Evolutionary conservation across 2,113 vertebrate genomes (phyloP).

Genomic region (Oreochromis spilurus): DNA sequence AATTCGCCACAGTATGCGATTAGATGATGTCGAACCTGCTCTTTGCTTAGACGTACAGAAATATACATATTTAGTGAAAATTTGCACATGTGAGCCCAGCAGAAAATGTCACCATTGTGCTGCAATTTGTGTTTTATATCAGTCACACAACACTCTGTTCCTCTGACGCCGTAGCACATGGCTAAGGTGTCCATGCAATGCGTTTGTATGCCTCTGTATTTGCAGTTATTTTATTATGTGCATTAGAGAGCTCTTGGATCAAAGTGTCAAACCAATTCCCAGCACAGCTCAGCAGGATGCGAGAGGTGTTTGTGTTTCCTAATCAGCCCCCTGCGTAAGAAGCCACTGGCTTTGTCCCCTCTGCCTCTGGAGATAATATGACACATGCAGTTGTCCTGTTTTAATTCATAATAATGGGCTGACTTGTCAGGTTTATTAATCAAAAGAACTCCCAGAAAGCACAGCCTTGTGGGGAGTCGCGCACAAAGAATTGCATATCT

Average conservation of each 20-base stretch:
- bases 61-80: neutral
- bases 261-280: slow-evolving; percentile 18
- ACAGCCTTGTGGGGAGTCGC: neutral
- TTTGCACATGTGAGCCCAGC: neutral
- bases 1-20: neutral
- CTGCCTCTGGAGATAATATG: slow-evolving; percentile 40
- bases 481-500: neutral
- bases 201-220: neutral
- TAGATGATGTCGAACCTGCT: neutral
- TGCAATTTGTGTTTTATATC: neutral
- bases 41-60: neutral
- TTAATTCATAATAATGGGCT: slow-evolving; percentile 55
- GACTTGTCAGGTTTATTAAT: slow-evolving; percentile 61
- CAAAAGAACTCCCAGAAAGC: slow-evolving; percentile 39
- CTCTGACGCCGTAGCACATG: neutral
- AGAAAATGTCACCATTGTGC: neutral
- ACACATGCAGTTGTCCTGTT: slow-evolving; percentile 20
- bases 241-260: slow-evolving; percentile 20
- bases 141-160: neutral
- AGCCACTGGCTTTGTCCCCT: slow-evolving; percentile 9
- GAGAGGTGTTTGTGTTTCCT: slow-evolving; percentile 37
- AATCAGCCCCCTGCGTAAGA: slow-evolving; percentile 45
- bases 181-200: neutral
- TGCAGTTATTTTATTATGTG: neutral
- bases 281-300: slow-evolving; percentile 7